Evolutionary conservation across 2,113 vertebrate species (phyloP), one percentile per base, ranked within the genome.

Genomic region (Nothoprocta perdicaria): DNA sequence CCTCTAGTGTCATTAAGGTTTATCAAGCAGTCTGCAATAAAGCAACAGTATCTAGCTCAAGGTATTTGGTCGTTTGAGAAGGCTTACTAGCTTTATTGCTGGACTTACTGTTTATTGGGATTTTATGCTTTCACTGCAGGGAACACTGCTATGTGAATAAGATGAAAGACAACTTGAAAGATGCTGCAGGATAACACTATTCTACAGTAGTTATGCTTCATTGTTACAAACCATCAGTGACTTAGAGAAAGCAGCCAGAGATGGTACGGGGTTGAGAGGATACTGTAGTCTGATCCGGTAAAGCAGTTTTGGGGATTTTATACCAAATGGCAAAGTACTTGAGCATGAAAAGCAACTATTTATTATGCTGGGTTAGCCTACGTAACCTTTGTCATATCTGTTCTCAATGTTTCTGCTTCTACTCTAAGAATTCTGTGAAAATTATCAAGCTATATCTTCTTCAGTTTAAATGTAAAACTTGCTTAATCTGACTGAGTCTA

Each of bases 81-180:
- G 46, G 40, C 43, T 75, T 79, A 43, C 4, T 86, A 55, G 38
- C 24, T 93, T 90, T 86, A 81, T 73, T 86, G 57, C 21, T 79
- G 46, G 38, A 78, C 94, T 86, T 88, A 46, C 40, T n/a, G 38
- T 75, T 71, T 93, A 57, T 86, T 86, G 78, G 57, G 48, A 40
- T 84, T 84, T 92, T 90, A 41, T 80, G 15, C 46, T 77, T 81
- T 90, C 53, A 50, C 46, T 1, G 1, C 74, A 81, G 46, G 52
- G 41, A 83, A 14, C 31, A 45, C 19, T 72, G 33, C 43, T 57
- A 12, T 79, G 14, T 79, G 66, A 84, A 78, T 65, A 10, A 88
- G 88, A 86, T 63, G 35, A 71, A 75, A 63, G 60, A 57, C 40
- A 66, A 14, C 5, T 86, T 86, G 33, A 50, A 55, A 88, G 93